Evolutionary conservation across 2,113 vertebrate genomes (phyloP).

Genomic region (Ictalurus punctatus): DNA sequence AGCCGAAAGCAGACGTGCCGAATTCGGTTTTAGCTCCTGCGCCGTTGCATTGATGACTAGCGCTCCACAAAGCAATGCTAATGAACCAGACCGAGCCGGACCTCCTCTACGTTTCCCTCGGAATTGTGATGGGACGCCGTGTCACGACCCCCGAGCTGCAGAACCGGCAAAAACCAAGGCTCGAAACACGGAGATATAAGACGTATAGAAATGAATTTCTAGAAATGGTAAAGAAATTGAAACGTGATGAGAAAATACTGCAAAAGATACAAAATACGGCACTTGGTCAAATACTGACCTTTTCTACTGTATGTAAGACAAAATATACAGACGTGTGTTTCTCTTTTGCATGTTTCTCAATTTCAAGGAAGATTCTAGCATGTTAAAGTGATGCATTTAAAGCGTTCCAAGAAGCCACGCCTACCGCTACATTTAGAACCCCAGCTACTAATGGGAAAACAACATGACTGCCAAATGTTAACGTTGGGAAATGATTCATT

Average conservation of each 20-base stretch:
- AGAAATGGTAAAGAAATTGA: not conserved
- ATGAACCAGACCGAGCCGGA: constrained; percentile 48
- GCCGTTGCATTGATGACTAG: constrained; percentile 52
- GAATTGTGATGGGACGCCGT: constrained; percentile 39
- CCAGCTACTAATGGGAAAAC: not conserved
- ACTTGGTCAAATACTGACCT: too few relatives aligned
- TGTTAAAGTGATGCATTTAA: not conserved
- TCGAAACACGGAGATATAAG: not conserved
- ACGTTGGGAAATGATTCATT: not conserved
- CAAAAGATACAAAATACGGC: too few relatives aligned
- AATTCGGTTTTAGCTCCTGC: constrained; percentile 19
- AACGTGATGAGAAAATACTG: not conserved
- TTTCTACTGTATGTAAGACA: not conserved
- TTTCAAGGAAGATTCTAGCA: not conserved
- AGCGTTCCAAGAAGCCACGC: not conserved
- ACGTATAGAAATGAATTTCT: not conserved
- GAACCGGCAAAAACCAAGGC: not conserved
- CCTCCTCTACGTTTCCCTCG: constrained; percentile 22
- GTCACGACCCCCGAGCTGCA: constrained; percentile 27
- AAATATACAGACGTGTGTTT: not conserved
- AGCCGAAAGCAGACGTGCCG: constrained; percentile 34
- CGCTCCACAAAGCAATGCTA: constrained; percentile 47
- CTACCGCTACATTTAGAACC: not conserved
- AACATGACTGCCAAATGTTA: not conserved
- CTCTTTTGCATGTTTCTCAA: not conserved